These are phyloP conservation scores for Rhyzopertha dominica DNA, from an alignment of 1,140 invertebrate species.

Conservation along the genomic window DNA sequence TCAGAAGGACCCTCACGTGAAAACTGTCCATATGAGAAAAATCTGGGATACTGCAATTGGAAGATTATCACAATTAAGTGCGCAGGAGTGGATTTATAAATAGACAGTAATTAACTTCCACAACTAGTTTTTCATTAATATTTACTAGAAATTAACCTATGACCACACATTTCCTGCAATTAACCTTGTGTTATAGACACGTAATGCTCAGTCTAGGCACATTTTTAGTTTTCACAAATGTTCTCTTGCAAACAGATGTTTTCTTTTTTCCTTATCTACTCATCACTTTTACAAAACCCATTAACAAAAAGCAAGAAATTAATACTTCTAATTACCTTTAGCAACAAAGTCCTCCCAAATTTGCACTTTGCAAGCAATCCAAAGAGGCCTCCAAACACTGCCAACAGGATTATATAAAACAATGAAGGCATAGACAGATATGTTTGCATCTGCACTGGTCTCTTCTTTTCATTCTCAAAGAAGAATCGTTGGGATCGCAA, in stretches of 20 bases:
- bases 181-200: neutral
- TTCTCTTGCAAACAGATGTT: too few relatives aligned
- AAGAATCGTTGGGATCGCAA: constrained; percentile 69
- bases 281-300: too few relatives aligned
- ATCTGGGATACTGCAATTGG: constrained; percentile 49
- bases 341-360: constrained; percentile 57
- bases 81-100: neutral
- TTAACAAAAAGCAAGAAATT: too few relatives aligned
- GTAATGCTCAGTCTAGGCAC: too few relatives aligned
- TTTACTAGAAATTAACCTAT: neutral
- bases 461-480: constrained; percentile 60
- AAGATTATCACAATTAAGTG: neutral
- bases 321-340: too few relatives aligned
- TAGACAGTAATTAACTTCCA: neutral
- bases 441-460: constrained; percentile 64
- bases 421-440: constrained; percentile 57
- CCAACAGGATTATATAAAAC: constrained; percentile 46
- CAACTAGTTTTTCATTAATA: neutral
- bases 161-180: neutral
- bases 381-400: constrained; percentile 59
- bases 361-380: constrained; percentile 59
- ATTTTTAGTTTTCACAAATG: too few relatives aligned
- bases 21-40: constrained; percentile 68
- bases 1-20: constrained; percentile 62
- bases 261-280: too few relatives aligned